A percentile compares a stretch with the other conserved stretches of the same genome.
These are phyloP conservation scores for Aplysina aerophoba DNA, from an alignment of 37 sponge, comb jelly and placozoan genomes.

Conservation along the genomic window DNA sequence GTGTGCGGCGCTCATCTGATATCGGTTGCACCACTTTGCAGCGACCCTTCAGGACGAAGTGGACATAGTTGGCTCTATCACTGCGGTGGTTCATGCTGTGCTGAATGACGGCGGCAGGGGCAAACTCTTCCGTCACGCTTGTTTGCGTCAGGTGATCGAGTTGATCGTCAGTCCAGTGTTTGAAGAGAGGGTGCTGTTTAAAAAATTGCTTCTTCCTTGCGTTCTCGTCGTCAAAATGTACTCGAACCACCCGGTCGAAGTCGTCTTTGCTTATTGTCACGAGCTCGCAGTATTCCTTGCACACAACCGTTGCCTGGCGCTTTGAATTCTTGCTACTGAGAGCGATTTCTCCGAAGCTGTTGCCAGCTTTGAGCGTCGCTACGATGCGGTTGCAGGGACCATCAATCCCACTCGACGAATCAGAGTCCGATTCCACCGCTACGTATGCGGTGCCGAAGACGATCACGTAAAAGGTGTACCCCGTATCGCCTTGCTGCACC, in stretches of 20 bases:
- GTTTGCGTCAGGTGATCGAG: constrained; percentile 43
- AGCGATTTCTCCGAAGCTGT: constrained; percentile 86
- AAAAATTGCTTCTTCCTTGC: constrained; percentile 26
- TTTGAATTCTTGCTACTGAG: constrained; percentile 52
- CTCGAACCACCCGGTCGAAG: constrained; percentile 62
- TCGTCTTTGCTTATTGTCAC: constrained; percentile 69
- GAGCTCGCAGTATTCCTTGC: constrained; percentile 70
- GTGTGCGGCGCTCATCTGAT: not conserved
- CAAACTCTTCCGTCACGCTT: constrained; percentile 57
- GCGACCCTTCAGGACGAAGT: constrained; percentile 54
- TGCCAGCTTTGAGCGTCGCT: constrained; percentile 71
- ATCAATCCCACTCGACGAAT: constrained; percentile 16
- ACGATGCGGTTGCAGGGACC: constrained; percentile 40
- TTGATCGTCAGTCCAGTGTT: constrained; percentile 27
- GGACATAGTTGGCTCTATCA: constrained; percentile 26
- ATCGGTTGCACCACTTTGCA: constrained; percentile 69
- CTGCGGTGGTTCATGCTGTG: constrained; percentile 43
- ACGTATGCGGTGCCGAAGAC: constrained; percentile 72
- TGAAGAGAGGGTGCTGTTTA: constrained; percentile 44
- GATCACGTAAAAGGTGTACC: constrained; percentile 81
- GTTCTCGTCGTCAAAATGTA: constrained; percentile 61
- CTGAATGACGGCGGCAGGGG: constrained; percentile 60
- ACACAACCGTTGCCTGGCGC: constrained; percentile 75
- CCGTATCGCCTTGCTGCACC: constrained; percentile 72
- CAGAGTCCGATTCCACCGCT: constrained; percentile 55